Evolutionary conservation across 2,113 vertebrate genomes (phyloP).

Genomic region (Collichthys lucidus): DNA sequence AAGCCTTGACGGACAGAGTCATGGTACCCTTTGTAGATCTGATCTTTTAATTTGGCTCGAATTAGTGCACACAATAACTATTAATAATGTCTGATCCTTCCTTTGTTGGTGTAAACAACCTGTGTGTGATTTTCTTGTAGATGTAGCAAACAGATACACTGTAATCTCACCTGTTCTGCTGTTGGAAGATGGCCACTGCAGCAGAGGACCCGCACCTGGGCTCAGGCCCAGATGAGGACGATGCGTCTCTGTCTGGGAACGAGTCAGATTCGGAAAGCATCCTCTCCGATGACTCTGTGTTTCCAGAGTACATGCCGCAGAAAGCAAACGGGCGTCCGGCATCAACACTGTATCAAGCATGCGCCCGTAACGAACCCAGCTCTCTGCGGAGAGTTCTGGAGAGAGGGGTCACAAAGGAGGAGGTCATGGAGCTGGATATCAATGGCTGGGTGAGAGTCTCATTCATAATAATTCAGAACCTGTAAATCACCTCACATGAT

Average conservation of each 20-base stretch:
- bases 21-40: slow-evolving; percentile 2
- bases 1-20: slow-evolving; percentile 47
- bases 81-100: neutral
- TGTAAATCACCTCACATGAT: slow-evolving; percentile 7
- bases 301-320: slow-evolving; percentile 72
- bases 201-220: slow-evolving; percentile 66
- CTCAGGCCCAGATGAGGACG: slow-evolving; percentile 66
- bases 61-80: neutral
- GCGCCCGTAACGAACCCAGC: slow-evolving; percentile 80
- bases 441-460: slow-evolving; percentile 87
- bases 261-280: slow-evolving; percentile 80
- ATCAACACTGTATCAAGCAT: slow-evolving; percentile 85
- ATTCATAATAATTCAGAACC: neutral
- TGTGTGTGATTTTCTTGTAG: slow-evolving; percentile 18
- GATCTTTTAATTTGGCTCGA: neutral
- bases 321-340: accelerated
- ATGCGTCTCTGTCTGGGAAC: slow-evolving; percentile 40
- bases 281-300: slow-evolving; percentile 83
- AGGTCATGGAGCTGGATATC: slow-evolving; percentile 86
- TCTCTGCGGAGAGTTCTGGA: slow-evolving; percentile 82
- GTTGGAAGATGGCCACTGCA: slow-evolving; percentile 72
- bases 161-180: slow-evolving; percentile 35
- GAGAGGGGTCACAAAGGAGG: slow-evolving; percentile 81
- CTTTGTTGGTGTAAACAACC: slow-evolving; percentile 16
- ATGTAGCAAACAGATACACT: slow-evolving; percentile 52